Percentiles rank a stretch among this genome's conserved stretches.
phyloP scores from a whole-genome alignment of 2,113 vertebrate genomes.

The Triplophysa siluroides region DNA sequence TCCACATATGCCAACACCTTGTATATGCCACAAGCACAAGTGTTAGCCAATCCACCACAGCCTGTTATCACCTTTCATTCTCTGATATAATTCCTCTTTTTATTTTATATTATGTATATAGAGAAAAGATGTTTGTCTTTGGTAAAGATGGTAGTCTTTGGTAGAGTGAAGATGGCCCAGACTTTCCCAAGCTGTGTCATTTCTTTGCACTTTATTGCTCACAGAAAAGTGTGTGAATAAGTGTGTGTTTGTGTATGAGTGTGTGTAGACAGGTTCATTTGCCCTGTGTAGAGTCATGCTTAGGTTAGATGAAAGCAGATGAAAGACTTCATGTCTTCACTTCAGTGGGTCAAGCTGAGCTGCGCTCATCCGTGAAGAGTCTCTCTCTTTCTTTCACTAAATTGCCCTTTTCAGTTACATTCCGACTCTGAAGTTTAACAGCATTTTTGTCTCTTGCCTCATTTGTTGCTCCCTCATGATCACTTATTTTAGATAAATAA shows the following conservation, averaged over 20 bases:
- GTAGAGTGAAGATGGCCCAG: slow-evolving; percentile 27
- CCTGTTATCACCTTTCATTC: too few species aligned
- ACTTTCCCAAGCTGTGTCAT: slow-evolving; percentile 46
- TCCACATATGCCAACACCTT: not conserved
- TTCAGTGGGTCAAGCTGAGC: slow-evolving; percentile 76
- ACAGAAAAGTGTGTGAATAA: slow-evolving; percentile 12
- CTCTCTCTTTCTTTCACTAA: slow-evolving; percentile 32
- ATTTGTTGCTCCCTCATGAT: slow-evolving; percentile 23
- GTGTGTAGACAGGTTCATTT: slow-evolving; percentile 88
- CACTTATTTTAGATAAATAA: not conserved
- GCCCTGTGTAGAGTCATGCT: slow-evolving; percentile 94
- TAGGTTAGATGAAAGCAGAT: slow-evolving; percentile 99
- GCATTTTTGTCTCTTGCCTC: slow-evolving; percentile 21
- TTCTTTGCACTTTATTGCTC: slow-evolving; percentile 45
- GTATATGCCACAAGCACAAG: too few species aligned
- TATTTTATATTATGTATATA: too few species aligned
- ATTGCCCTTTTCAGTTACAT: slow-evolving; percentile 2
- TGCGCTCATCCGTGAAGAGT: slow-evolving; percentile 70
- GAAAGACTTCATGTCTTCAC: slow-evolving; percentile 95
- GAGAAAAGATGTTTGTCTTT: not conserved
- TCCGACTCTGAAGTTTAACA: slow-evolving; percentile 13
- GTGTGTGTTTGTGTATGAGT: slow-evolving; percentile 31
- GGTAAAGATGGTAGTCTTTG: slow-evolving; percentile 28
- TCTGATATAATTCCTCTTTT: too few species aligned
- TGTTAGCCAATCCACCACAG: too few species aligned